Percentiles rank a stretch among this genome's conserved stretches.
Evolutionary conservation across 2,113 vertebrate species (phyloP).

Genomic region (Fukomys damarensis): DNA sequence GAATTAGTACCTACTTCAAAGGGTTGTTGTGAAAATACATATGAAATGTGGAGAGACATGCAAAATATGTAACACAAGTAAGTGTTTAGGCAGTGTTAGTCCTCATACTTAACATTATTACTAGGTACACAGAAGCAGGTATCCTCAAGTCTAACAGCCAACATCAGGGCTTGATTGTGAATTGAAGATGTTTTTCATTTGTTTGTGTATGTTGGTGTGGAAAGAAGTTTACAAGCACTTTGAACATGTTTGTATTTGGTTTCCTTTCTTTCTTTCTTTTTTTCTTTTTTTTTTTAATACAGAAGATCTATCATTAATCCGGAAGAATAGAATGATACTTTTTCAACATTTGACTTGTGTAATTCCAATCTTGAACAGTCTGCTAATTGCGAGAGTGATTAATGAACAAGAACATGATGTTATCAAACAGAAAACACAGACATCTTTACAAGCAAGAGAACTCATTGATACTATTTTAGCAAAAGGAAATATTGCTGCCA

Average conservation of each 20-base stretch:
- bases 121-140: not conserved
- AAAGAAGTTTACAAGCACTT: conserved; percentile 16
- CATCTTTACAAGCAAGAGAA: conserved; percentile 91
- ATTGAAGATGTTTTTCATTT: not conserved
- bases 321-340: conserved; percentile 93
- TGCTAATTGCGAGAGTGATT: conserved; percentile 90
- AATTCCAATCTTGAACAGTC: conserved; percentile 90
- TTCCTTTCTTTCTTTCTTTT: no score
- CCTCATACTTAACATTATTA: not conserved
- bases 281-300: conserved; percentile 63
- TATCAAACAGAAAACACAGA: conserved; percentile 91
- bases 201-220: not conserved
- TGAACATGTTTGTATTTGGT: conserved; percentile 10
- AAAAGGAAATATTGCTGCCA: conserved; percentile 93
- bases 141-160: not conserved
- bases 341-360: conserved; percentile 92
- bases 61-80: no score
- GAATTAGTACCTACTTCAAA: not conserved
- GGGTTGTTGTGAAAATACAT: not conserved
- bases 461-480: conserved; percentile 93
- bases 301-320: conserved; percentile 95
- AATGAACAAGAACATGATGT: conserved; percentile 89
- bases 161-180: not conserved
- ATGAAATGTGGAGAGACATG: not conserved
- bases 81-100: not conserved